Evolutionary conservation across 2,797 vertebrate genomes (phyloP).

Genomic region (Aeoliscus strigatus): DNA sequence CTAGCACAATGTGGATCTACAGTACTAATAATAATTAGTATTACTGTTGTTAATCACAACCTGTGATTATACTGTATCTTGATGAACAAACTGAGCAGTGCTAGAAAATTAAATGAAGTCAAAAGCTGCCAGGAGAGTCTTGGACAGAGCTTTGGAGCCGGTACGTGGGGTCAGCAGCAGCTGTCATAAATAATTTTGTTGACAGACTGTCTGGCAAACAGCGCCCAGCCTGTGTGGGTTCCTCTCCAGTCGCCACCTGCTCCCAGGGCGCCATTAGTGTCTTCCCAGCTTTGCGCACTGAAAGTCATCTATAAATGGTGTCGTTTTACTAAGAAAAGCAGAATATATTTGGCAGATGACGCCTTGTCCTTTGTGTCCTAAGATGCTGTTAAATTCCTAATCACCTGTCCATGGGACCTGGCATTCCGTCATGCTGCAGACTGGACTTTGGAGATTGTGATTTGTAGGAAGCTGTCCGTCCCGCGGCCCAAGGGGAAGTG

Average conservation of each 20-base stretch:
- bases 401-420: too few species aligned
- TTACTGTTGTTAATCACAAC: too few species aligned
- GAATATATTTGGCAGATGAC: constrained; percentile 1
- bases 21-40: too few species aligned
- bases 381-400: too few species aligned
- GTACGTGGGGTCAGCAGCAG: constrained; percentile 12
- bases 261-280: constrained; percentile 7
- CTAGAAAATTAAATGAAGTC: constrained; percentile 4
- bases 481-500: constrained; percentile 30
- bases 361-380: too few species aligned
- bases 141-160: neutral
- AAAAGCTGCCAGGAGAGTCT: constrained; percentile 12
- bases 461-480: constrained; percentile 41
- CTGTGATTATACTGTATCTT: too few species aligned
- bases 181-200: constrained; percentile 33
- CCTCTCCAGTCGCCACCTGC: constrained; percentile 32
- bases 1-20: too few species aligned
- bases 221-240: constrained; percentile 21
- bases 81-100: neutral
- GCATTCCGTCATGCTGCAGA: too few species aligned
- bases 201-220: constrained; percentile 32
- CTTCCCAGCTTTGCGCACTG: too few species aligned
- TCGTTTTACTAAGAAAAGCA: constrained; percentile 7
- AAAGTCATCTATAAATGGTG: constrained; percentile 24
- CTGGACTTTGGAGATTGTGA: constrained; percentile 29